These are phyloP conservation scores for Melanostigma gelatinosum DNA, from an alignment of 2,113 vertebrate genomes.

Conservation along the genomic window DNA sequence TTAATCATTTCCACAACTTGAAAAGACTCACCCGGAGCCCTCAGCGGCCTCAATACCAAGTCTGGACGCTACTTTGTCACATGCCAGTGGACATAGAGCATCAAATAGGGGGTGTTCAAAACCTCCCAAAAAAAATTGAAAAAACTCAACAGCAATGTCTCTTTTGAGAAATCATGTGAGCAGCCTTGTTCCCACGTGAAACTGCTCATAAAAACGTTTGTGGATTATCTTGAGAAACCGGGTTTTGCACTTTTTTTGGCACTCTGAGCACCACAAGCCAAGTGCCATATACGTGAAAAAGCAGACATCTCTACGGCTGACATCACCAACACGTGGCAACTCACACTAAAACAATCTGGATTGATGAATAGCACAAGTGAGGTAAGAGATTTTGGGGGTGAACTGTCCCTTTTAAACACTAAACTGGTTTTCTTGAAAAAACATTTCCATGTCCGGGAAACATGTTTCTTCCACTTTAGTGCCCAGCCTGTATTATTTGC, in stretches of 20 bases:
- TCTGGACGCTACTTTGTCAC: too few relatives aligned
- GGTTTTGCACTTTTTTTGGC: too few relatives aligned
- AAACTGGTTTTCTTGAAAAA: neutral
- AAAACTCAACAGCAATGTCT: neutral
- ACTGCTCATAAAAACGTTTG: neutral
- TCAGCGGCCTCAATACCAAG: too few relatives aligned
- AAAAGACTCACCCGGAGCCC: too few relatives aligned
- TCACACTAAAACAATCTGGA: neutral
- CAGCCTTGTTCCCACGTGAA: neutral
- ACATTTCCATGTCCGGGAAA: neutral
- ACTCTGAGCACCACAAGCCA: too few relatives aligned
- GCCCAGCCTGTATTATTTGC: neutral
- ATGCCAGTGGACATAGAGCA: too few relatives aligned
- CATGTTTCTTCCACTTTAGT: neutral
- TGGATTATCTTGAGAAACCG: neutral
- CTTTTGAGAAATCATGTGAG: neutral
- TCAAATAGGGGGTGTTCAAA: neutral
- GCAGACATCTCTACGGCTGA: too few relatives aligned
- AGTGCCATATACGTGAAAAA: too few relatives aligned
- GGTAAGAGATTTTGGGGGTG: too few relatives aligned
- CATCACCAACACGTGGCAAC: too few relatives aligned
- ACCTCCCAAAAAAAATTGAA: neutral
- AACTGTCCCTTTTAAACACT: neutral
- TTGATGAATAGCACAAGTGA: neutral
- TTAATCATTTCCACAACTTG: too few relatives aligned